A percentile compares a stretch with the other conserved stretches of the same genome.
These are phyloP conservation scores for Psophia crepitans DNA, from an alignment of 2,113 vertebrate species.

Conservation along the genomic window DNA sequence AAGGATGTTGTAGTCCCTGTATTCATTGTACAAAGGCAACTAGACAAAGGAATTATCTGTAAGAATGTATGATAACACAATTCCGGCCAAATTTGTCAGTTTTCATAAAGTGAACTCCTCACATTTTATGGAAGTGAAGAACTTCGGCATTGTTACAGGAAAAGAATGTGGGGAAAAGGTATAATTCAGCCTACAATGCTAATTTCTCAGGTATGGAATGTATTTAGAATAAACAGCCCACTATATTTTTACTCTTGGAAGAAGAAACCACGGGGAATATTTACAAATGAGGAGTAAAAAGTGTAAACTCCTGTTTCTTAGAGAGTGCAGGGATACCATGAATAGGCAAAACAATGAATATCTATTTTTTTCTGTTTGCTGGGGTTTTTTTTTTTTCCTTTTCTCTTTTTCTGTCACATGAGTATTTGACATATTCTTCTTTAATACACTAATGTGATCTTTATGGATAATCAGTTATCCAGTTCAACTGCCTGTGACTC, in stretches of 20 bases:
- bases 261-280: background rate
- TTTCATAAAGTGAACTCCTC: background rate
- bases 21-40: background rate
- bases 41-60: background rate
- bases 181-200: background rate
- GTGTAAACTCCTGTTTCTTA: background rate
- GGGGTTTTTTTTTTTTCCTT: too few relatives aligned
- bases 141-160: background rate
- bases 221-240: background rate
- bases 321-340: background rate
- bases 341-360: background rate
- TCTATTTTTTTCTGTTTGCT: background rate
- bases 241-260: background rate
- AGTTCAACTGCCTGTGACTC: background rate
- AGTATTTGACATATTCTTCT: background rate
- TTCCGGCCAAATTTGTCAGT: background rate
- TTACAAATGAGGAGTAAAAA: background rate
- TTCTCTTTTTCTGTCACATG: rapidly evolving
- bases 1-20: background rate
- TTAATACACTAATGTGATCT: background rate
- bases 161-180: background rate
- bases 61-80: background rate
- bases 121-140: background rate
- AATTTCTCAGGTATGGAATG: background rate
- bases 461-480: conserved; percentile 30